Conservation (phyloP, 2,113 vertebrate species). For the Myotis lucifugus region DNA sequence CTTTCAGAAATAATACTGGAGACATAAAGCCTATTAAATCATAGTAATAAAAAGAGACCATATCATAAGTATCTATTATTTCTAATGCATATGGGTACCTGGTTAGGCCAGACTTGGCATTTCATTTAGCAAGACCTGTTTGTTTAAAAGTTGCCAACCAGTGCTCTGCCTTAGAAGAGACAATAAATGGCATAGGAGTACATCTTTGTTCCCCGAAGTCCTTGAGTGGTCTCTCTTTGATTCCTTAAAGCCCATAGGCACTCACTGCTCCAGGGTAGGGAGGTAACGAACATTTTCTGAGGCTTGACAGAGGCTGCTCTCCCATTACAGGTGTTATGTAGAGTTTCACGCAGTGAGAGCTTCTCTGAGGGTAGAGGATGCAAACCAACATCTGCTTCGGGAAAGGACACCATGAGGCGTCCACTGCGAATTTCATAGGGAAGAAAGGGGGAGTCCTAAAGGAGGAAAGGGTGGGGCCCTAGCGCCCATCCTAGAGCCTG, state of each 20-base stretch:
- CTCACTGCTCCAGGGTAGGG: background rate
- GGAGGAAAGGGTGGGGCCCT: no score
- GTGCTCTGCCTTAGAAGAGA: background rate
- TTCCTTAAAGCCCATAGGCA: background rate
- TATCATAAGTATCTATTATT: background rate
- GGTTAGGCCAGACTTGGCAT: background rate
- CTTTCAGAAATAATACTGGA: constrained; percentile 20
- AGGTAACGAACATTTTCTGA: background rate
- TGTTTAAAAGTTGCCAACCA: background rate
- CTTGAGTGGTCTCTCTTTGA: background rate
- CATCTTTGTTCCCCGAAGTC: background rate
- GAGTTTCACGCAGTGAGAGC: background rate
- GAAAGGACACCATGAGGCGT: background rate
- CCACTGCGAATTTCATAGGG: background rate
- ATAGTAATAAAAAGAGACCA: background rate
- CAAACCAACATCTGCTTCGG: background rate
- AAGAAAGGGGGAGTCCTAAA: background rate
- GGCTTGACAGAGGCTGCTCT: background rate
- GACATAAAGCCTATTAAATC: background rate
- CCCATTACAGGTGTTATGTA: background rate
- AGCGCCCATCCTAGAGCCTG: background rate
- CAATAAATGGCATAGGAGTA: background rate
- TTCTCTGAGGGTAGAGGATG: background rate
- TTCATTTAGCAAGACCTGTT: background rate
- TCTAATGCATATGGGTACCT: background rate